These are phyloP conservation scores for Hemibagrus guttatus DNA, from an alignment of 2,797 vertebrate genomes.

Conservation along the genomic window DNA sequence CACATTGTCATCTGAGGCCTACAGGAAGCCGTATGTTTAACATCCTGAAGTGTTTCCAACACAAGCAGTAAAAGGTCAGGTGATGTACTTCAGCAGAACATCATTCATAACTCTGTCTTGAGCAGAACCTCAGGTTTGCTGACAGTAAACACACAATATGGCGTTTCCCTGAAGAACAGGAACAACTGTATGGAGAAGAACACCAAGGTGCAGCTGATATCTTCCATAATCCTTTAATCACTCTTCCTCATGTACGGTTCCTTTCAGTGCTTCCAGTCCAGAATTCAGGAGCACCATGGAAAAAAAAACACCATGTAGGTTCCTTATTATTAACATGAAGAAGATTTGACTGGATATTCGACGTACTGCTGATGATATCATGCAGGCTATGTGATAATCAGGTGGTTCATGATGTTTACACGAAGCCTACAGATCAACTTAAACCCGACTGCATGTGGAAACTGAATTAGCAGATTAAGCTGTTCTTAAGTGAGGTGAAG, in stretches of 20 bases:
- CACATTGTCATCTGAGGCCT: not conserved
- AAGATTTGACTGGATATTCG: not conserved
- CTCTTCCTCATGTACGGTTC: not conserved
- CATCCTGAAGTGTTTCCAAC: conserved; percentile 18
- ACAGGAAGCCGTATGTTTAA: not conserved
- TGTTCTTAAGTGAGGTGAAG: conserved; percentile 61
- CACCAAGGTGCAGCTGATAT: not conserved
- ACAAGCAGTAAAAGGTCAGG: conserved; percentile 35
- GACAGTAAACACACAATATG: conserved; percentile 44
- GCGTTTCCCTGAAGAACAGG: conserved; percentile 30
- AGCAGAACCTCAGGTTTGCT: conserved; percentile 29
- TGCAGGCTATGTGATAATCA: no score
- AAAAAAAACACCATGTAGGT: not conserved
- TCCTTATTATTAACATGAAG: not conserved
- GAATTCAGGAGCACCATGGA: not conserved
- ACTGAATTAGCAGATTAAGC: conserved; percentile 69
- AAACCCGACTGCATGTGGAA: conserved; percentile 57
- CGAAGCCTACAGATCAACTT: conserved; percentile 26
- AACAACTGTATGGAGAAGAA: conserved; percentile 47
- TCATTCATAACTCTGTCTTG: conserved; percentile 39
- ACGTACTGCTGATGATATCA: not conserved
- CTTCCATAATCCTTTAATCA: not conserved
- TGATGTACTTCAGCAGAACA: conserved; percentile 24
- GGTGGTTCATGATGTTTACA: not conserved
- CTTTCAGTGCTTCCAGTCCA: not conserved